Evolutionary conservation across 2,888 invertebrate species (phyloP), one percentile per base, ranked within the genome.

Genomic region (Hyalella azteca): DNA sequence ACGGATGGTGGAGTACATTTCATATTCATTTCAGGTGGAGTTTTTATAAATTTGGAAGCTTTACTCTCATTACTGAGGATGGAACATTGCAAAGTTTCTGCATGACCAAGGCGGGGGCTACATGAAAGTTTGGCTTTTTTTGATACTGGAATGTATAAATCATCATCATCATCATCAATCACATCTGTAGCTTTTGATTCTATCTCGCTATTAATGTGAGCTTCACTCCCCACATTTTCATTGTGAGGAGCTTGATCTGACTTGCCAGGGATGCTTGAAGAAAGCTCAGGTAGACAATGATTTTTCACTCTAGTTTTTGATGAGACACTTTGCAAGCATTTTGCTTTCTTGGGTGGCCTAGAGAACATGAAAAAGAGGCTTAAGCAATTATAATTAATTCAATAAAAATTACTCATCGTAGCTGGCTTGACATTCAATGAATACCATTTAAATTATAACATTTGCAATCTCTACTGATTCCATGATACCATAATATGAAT

Each of bases 141-240:
- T 32, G 66, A 66, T 36, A 66, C 19, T 36, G 66, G 13, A 32
- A 66, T n/a, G 9, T 54, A 9, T 19, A 9, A 19, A 36, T 66
- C 60, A 60, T 36, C 60, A 19, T 60, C 36, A n/a, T 59, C 59
- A 32, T 59, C 59, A 29, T 66, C 66, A 36, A 54, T 29, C 19
- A 66, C 66, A 66, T 32, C 66, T 19, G 36, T 15, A 11, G 32
- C 19, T 66, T 66, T 36, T 45, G 45, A 19, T 13, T 32, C 36
- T 22, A 66, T 36, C 29, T 36, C 29, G 11, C 29, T 59, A 22
- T 3, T 36, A 0, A 0, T 1, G 3, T 11, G 1, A 59, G 1
- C 7, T 54, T 26, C 26, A 66, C 36, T 45, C 9, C 45, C 9
- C 45, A 45, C 15, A 66, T 66, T 66, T 66, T 66, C 66, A n/a